Evolutionary conservation across 2,797 vertebrate species (phyloP).

Genomic region (Urosaurus nigricauda): DNA sequence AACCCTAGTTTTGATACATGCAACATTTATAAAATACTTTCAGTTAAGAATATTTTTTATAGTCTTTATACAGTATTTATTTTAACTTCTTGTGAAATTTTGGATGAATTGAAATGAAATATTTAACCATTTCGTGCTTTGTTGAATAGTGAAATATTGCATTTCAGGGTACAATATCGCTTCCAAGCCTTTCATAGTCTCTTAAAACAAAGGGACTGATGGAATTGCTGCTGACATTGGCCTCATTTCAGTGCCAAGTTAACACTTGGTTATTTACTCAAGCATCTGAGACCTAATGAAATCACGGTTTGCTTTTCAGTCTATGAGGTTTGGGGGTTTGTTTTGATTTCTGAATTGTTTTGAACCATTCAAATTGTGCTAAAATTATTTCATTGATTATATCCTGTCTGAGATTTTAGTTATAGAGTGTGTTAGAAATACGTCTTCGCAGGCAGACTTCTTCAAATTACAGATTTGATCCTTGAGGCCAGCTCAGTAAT

Average conservation of each 20-base stretch:
- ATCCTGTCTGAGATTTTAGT: too few species aligned
- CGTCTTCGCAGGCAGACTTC: slow-evolving; percentile 18
- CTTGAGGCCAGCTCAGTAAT: not conserved
- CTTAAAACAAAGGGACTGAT: slow-evolving; percentile 41
- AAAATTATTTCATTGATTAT: too few species aligned
- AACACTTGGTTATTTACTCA: too few species aligned
- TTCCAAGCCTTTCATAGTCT: not conserved
- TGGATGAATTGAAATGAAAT: not conserved
- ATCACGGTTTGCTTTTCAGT: too few species aligned
- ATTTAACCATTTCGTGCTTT: not conserved
- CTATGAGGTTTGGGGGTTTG: too few species aligned
- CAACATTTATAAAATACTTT: not conserved
- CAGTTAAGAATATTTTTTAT: not conserved
- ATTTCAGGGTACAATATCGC: not conserved
- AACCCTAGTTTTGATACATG: not conserved
- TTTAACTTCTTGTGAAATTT: slow-evolving; percentile 1
- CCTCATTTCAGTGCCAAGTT: too few species aligned
- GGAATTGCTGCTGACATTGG: not conserved
- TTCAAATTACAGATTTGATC: slow-evolving; percentile 35
- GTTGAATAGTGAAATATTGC: not conserved
- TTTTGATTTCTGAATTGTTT: too few species aligned
- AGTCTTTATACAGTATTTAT: not conserved
- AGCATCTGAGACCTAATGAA: too few species aligned
- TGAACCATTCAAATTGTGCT: too few species aligned
- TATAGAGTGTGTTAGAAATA: too few species aligned